Conservation (phyloP, 1,140 invertebrate genomes). For the Nephila pilipes region DNA sequence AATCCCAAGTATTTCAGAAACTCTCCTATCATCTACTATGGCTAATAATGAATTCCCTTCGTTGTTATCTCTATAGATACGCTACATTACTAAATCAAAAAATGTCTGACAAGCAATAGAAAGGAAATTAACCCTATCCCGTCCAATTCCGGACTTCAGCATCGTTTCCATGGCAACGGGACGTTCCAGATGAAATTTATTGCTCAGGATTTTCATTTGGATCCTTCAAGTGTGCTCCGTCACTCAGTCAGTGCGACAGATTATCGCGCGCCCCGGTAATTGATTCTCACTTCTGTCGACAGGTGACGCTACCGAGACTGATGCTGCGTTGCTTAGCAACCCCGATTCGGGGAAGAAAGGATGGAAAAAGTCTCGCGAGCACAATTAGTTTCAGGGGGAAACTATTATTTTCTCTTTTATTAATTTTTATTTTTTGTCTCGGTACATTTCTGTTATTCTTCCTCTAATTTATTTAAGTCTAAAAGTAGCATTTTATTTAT, state of each 20-base stretch:
- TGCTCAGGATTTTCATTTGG: constrained; percentile 62
- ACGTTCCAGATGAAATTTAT: constrained; percentile 66
- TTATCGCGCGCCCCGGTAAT: constrained; percentile 48
- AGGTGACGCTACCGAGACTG: constrained; percentile 66
- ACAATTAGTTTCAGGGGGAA: not conserved
- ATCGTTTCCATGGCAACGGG: constrained; percentile 38
- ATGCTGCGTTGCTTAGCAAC: constrained; percentile 56
- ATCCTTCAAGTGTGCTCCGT: constrained; percentile 54
- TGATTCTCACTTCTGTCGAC: constrained; percentile 67
- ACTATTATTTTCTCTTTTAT: not conserved
- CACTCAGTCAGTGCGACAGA: constrained; percentile 19
- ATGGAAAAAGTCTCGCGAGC: not conserved
- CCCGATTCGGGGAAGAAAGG: not conserved
- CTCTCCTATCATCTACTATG: too few species aligned
- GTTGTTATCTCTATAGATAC: constrained; percentile 5
- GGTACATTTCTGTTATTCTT: too few species aligned
- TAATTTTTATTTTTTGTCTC: not conserved
- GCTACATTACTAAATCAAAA: not conserved
- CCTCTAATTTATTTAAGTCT: too few species aligned
- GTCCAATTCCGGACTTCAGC: constrained; percentile 14
- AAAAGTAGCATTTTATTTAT: too few species aligned
- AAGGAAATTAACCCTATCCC: constrained; percentile 65
- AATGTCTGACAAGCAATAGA: not conserved
- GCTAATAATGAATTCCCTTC: not conserved
- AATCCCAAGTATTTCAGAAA: too few species aligned